Evolutionary conservation across 2,888 invertebrate species (phyloP), one percentile per base, ranked within the genome.

Genomic region (Salticus scenicus): DNA sequence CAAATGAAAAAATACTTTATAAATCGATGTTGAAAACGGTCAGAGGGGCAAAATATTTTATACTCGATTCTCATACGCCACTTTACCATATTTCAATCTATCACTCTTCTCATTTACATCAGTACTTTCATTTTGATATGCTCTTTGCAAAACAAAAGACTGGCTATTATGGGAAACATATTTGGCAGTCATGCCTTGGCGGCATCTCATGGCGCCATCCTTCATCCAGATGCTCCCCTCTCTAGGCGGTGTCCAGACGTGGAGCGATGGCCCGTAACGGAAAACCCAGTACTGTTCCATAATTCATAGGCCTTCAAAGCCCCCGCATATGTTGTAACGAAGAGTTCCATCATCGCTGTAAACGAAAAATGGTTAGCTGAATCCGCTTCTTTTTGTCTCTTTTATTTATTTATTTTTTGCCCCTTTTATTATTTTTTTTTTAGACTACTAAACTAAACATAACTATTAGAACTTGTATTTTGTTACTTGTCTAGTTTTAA

Each of bases 321-420:
- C 41, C n/a, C 66, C 66, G 86, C 86, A 86, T 86, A 86, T 86
- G 86, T 70, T 86, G 86, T 70, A 20, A 27, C 70, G 67, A 31
- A 75, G 42, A 27, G 51, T 70, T 66, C 77, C 76, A 78, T 85
- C 79, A 79, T 74, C 85, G 85, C 79, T 79, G 42, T 47, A 47
- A 47, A 47, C 42, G 10, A 47, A 47, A 47, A 47, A 47, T 17
- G 17, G 10, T 47, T 17, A 47, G 42, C 42, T 47, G 42, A 2
- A 47, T 12, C 10, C 7, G 7, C 37, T 37, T 37, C 37, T n/a
- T n/a, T n/a, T n/a, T n/a, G n/a, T n/a, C n/a, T n/a, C n/a, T 8
- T 12, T 37, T 12, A 37, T n/a, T n/a, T n/a, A n/a, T n/a, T n/a
- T n/a, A n/a, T n/a, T n/a, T n/a, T n/a, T n/a, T n/a, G n/a, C n/a